Percentiles rank a stretch among this genome's conserved stretches.
These are phyloP conservation scores for Morinoia aosen DNA, from an alignment of 2,888 invertebrate species.

Conservation along the genomic window DNA sequence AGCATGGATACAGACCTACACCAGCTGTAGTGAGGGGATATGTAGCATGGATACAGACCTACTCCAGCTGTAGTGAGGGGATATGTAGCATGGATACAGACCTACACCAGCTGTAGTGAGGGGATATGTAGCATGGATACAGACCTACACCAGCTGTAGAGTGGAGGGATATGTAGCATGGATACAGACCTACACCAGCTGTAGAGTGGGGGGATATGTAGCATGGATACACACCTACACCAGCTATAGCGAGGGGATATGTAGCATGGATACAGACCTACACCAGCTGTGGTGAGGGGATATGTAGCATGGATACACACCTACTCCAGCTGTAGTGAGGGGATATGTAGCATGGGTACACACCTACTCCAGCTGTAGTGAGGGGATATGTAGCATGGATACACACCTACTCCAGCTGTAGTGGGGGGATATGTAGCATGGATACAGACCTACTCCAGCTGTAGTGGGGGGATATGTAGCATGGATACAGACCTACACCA, in stretches of 20 bases:
- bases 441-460: not conserved
- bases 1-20: not conserved
- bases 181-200: not conserved
- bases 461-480: not conserved
- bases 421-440: no score
- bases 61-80: slow-evolving; percentile 69
- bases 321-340: slow-evolving; percentile 69
- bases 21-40: not conserved
- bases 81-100: not conserved
- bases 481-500: not conserved
- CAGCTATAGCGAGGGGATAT: no score
- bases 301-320: no score
- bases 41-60: not conserved
- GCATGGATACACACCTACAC: not conserved
- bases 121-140: not conserved
- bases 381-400: not conserved
- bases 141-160: not conserved
- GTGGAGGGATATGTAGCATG: no score
- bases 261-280: not conserved
- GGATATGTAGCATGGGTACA: not conserved
- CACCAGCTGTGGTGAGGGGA: not conserved
- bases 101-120: no score
- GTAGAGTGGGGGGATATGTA: not conserved
- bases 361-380: no score
- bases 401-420: not conserved